These are phyloP conservation scores for Nineta flava DNA, from an alignment of 2,888 invertebrate species.

Conservation along the genomic window DNA sequence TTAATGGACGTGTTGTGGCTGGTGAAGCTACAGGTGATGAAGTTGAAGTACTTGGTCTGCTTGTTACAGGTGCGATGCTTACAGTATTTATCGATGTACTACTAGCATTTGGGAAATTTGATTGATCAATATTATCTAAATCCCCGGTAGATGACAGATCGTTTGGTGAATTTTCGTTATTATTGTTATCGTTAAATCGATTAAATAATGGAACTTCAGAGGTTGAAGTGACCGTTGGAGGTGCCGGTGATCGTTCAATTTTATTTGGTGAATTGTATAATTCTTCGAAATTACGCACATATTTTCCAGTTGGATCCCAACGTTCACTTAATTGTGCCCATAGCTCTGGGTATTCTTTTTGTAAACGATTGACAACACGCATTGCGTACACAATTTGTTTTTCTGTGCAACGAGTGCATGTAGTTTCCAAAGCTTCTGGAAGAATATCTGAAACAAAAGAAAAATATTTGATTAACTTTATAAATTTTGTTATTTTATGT, in stretches of 20 bases:
- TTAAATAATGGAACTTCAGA: not conserved
- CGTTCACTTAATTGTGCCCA: slow-evolving; percentile 45
- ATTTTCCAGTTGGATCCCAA: slow-evolving; percentile 57
- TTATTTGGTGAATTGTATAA: slow-evolving; percentile 13
- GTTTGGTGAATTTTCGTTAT: not conserved
- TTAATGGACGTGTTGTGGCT: slow-evolving; percentile 3
- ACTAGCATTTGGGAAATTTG: not conserved
- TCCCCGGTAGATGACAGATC: not conserved
- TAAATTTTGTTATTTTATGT: not conserved
- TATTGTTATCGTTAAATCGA: not conserved
- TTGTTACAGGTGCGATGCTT: not conserved
- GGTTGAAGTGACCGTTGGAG: not conserved
- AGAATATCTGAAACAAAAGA: slow-evolving; percentile 37
- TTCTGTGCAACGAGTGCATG: slow-evolving; percentile 48
- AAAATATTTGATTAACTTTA: not conserved
- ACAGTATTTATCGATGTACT: not conserved
- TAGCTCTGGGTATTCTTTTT: slow-evolving; percentile 45
- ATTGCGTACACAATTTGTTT: slow-evolving; percentile 47
- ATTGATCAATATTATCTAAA: not conserved
- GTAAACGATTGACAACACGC: slow-evolving; percentile 45
- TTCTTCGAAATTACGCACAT: slow-evolving; percentile 30
- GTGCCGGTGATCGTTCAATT: not conserved
- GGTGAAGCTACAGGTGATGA: slow-evolving; percentile 7
- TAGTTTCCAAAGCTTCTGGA: slow-evolving; percentile 51
- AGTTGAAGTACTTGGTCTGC: slow-evolving; percentile 4